A percentile compares a stretch with the other conserved stretches of the same genome.
Conservation (phyloP, 2,797 vertebrate genomes). For the Poecile montanus region DNA sequence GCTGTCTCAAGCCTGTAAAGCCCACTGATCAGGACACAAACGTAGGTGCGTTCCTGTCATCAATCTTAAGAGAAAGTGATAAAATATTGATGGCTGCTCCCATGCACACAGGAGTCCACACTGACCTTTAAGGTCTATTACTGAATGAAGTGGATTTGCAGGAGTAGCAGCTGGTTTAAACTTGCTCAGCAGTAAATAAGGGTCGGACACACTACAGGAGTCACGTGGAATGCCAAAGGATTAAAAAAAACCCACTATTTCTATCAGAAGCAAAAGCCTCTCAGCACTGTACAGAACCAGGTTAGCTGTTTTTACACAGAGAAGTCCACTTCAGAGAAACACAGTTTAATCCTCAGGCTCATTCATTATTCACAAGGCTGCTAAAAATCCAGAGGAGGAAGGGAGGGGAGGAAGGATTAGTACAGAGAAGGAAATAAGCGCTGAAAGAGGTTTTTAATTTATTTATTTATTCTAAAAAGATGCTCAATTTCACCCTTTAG, state of each 20-base stretch:
- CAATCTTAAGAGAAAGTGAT: not conserved
- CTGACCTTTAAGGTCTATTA: not conserved
- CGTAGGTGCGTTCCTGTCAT: not conserved
- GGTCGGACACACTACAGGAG: conserved; percentile 34
- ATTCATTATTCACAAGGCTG: conserved; percentile 63
- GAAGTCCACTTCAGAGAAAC: conserved; percentile 7
- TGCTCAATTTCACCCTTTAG: conserved; percentile 12
- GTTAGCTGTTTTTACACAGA: conserved; percentile 52
- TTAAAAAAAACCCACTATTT: not conserved
- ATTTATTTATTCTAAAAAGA: conserved; percentile 43
- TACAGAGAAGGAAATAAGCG: not conserved
- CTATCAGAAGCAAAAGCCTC: conserved; percentile 34
- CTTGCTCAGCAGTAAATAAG: conserved; percentile 23
- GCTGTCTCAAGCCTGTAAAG: not conserved
- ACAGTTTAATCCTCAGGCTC: conserved; percentile 32
- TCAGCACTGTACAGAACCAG: conserved; percentile 40
- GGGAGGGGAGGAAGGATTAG: conserved; percentile 25
- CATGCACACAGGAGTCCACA: not conserved
- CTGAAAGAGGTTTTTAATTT: not conserved
- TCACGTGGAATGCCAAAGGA: conserved; percentile 31
- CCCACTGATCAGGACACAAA: not conserved
- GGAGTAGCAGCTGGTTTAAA: conserved; percentile 30
- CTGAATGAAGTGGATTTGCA: conserved; percentile 49
- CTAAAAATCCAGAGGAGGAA: conserved; percentile 21
- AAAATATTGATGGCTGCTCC: conserved; percentile 8